phyloP scores from a whole-genome alignment of 2,113 vertebrate species.

The Lota lota region DNA sequence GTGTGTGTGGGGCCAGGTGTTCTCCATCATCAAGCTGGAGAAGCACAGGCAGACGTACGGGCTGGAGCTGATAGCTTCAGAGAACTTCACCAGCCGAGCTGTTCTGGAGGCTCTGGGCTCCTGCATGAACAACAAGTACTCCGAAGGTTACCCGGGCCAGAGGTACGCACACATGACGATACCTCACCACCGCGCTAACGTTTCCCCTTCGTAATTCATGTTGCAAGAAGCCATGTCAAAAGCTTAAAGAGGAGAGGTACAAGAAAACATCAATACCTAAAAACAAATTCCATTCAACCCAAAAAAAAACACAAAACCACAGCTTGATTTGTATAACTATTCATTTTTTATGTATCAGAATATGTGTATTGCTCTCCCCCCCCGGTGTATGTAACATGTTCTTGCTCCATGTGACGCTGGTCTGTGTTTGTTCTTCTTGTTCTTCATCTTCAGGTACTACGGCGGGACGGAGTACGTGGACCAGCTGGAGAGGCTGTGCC shows the following conservation, averaged over 20 bases:
- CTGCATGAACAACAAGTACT: slow-evolving; percentile 98
- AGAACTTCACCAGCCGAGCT: slow-evolving; percentile 94
- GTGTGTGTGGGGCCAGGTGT: slow-evolving; percentile 73
- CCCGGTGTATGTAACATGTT: too few relatives aligned
- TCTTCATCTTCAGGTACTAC: slow-evolving; percentile 79
- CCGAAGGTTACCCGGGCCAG: slow-evolving; percentile 95
- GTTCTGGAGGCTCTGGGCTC: slow-evolving; percentile 96
- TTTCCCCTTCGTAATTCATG: too few relatives aligned
- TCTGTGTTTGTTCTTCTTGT: neutral
- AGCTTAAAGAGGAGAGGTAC: too few relatives aligned
- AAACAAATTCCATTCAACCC: too few relatives aligned
- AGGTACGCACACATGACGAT: slow-evolving; percentile 69
- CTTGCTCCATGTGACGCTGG: too few relatives aligned
- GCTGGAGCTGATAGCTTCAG: slow-evolving; percentile 91
- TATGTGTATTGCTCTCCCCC: too few relatives aligned
- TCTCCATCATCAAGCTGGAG: slow-evolving; percentile 91
- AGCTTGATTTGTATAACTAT: too few relatives aligned
- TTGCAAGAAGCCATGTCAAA: too few relatives aligned
- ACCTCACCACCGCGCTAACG: too few relatives aligned
- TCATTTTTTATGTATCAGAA: too few relatives aligned
- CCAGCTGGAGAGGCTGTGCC: slow-evolving; percentile 90
- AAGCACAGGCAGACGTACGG: slow-evolving; percentile 86
- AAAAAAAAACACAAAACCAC: too few relatives aligned
- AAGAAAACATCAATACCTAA: too few relatives aligned
- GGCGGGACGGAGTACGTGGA: slow-evolving; percentile 92